These are phyloP conservation scores for Calameuta idolon DNA, from an alignment of 2,888 invertebrate species.

Conservation along the genomic window DNA sequence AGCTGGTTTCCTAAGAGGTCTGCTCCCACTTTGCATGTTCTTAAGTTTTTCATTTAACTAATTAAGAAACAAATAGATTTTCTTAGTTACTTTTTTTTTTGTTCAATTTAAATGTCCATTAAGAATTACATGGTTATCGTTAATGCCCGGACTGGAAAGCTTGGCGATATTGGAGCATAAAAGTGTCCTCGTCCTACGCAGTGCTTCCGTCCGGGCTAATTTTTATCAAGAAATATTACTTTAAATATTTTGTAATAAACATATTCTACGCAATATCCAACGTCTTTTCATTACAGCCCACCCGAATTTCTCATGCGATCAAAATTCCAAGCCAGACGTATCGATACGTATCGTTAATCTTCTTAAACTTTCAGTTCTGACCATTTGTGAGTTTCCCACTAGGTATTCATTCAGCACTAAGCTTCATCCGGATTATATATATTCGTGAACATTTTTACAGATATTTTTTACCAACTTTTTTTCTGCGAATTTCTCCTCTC, in stretches of 20 bases:
- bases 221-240: constrained; percentile 31
- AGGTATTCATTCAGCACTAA: constrained; percentile 54
- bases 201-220: constrained; percentile 18
- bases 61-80: background rate
- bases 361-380: constrained; percentile 13
- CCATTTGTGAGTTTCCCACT: constrained; percentile 14
- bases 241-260: constrained; percentile 62
- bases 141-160: constrained; percentile 9
- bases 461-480: constrained; percentile 39
- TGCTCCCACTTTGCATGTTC: background rate
- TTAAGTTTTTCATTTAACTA: background rate
- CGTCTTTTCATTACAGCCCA: background rate
- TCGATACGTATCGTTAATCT: constrained; percentile 11
- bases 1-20: background rate
- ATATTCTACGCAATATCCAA: constrained; percentile 43
- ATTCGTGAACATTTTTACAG: constrained; percentile 54
- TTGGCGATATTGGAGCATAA: background rate
- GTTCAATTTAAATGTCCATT: constrained; percentile 18
- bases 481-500: constrained; percentile 28
- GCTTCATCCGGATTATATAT: constrained; percentile 63
- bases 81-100: constrained; percentile 10
- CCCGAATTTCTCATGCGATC: background rate
- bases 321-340: background rate
- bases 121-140: constrained; percentile 6
- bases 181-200: background rate